Conservation (phyloP, 2,888 invertebrate genomes). For the Ceramica pisi region DNA sequence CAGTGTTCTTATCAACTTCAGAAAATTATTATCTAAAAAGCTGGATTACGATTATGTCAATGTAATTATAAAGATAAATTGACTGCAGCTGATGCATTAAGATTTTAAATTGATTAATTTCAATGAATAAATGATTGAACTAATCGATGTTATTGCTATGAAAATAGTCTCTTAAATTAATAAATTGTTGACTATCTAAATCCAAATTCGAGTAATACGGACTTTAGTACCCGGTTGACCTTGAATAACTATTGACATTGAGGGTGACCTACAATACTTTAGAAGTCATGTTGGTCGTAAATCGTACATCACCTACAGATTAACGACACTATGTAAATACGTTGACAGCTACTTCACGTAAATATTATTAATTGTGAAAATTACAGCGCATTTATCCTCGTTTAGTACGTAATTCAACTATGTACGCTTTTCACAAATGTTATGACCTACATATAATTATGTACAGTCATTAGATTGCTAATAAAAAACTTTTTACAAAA, state of each 20-base stretch:
- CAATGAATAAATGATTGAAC: conserved; percentile 1
- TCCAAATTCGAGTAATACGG: conserved; percentile 5
- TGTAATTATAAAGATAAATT: conserved; percentile 6
- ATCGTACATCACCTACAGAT: conserved; percentile 11
- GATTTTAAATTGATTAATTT: conserved; percentile 8
- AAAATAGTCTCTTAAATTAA: neutral
- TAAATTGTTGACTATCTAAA: conserved; percentile 3
- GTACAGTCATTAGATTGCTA: too few species aligned
- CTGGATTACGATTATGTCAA: conserved; percentile 12
- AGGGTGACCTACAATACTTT: conserved; percentile 38
- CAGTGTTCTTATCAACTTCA: neutral
- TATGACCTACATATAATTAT: too few species aligned
- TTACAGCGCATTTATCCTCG: neutral
- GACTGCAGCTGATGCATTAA: conserved; percentile 7
- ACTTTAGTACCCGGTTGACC: conserved; percentile 19
- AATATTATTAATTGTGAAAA: conserved; percentile 29
- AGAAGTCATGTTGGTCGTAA: conserved; percentile 32
- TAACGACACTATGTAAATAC: conserved; percentile 29
- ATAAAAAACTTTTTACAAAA: too few species aligned
- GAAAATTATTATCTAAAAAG: neutral
- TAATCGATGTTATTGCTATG: neutral
- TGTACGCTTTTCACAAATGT: neutral
- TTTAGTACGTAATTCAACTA: neutral
- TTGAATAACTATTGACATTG: conserved; percentile 22
- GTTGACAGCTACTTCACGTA: conserved; percentile 14